phyloP scores from a whole-genome alignment of 2,113 vertebrate genomes.

The Sinocyclocheilus anophthalmus region DNA sequence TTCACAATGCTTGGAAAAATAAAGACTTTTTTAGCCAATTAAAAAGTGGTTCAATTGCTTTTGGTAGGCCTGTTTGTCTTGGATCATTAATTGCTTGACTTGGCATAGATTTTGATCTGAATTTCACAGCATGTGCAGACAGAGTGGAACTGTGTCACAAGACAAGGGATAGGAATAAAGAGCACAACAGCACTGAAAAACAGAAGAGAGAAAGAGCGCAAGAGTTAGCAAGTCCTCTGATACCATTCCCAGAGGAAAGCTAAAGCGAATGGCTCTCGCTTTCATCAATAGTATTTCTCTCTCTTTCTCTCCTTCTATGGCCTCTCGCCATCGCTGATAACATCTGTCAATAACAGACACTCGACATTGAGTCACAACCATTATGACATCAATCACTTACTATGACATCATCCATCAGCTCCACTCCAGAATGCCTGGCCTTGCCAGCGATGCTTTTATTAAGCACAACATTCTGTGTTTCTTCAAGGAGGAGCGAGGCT shows the following conservation, averaged over 20 bases:
- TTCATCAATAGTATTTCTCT: background rate
- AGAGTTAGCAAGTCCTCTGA: background rate
- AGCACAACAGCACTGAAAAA: background rate
- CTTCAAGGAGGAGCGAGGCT: background rate
- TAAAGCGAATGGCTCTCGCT: background rate
- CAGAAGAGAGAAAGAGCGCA: background rate
- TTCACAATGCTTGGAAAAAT: constrained; percentile 24
- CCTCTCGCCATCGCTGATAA: background rate
- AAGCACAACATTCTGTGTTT: background rate
- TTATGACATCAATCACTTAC: constrained; percentile 25
- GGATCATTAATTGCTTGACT: constrained; percentile 44
- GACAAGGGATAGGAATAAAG: background rate
- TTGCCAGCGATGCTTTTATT: background rate
- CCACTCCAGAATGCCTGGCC: constrained; percentile 17
- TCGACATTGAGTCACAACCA: constrained; percentile 8
- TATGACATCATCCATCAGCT: constrained; percentile 32
- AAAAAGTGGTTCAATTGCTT: constrained; percentile 54
- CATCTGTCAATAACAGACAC: constrained; percentile 35
- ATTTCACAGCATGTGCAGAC: constrained; percentile 33
- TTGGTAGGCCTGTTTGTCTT: constrained; percentile 40
- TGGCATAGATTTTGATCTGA: constrained; percentile 40
- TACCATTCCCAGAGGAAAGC: background rate
- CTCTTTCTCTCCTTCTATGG: background rate
- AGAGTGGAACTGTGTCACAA: constrained; percentile 15
- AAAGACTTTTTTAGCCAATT: constrained; percentile 45